Conservation (phyloP, 2,888 invertebrate species). For the Lithosia quadra region DNA sequence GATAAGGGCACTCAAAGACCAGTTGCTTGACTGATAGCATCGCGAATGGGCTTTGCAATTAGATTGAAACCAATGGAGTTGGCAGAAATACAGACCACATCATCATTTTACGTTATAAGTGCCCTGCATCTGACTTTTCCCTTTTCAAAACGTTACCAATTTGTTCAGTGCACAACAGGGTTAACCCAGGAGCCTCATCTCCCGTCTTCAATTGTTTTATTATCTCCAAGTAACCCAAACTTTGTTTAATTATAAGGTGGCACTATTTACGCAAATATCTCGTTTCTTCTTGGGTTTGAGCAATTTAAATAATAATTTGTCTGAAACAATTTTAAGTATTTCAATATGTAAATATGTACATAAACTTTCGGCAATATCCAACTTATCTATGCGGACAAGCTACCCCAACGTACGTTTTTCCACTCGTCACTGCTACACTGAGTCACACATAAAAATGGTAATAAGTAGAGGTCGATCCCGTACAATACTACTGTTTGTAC, state of each 20-base stretch:
- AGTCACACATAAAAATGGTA: conserved; percentile 25
- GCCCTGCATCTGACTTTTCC: background rate
- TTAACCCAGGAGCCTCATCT: background rate
- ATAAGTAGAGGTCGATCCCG: conserved; percentile 21
- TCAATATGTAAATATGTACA: too few species aligned
- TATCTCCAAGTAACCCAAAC: background rate
- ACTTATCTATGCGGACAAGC: background rate
- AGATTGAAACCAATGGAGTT: background rate
- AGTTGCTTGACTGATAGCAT: background rate
- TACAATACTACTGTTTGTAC: conserved; percentile 34
- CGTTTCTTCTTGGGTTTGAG: too few species aligned
- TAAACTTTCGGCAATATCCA: background rate
- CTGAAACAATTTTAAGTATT: too few species aligned
- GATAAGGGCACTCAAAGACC: background rate
- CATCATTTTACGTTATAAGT: background rate
- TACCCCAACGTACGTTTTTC: background rate
- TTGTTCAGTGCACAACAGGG: background rate
- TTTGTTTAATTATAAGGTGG: too few species aligned
- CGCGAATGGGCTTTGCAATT: conserved; percentile 1
- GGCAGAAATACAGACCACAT: background rate
- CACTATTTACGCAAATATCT: too few species aligned
- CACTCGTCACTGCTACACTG: conserved; percentile 4
- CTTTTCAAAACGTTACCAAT: background rate
- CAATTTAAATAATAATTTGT: too few species aligned
- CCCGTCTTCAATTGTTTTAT: background rate